A percentile compares a stretch with the other conserved stretches of the same genome.
Evolutionary conservation across 2,113 vertebrate genomes (phyloP).

Genomic region (Serilophus lunatus): DNA sequence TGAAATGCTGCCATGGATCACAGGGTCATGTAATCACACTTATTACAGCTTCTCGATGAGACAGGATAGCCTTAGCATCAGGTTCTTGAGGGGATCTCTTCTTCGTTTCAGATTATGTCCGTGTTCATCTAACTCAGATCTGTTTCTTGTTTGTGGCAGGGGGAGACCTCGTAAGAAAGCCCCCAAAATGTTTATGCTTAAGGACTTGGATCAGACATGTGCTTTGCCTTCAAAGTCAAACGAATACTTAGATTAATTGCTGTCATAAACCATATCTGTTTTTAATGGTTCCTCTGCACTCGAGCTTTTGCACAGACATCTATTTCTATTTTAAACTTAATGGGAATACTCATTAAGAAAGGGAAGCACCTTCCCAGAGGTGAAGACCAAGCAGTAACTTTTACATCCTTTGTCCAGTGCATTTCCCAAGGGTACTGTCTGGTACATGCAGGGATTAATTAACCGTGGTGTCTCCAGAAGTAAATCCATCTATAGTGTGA

Average conservation of each 20-base stretch:
- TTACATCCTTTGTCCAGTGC: background rate
- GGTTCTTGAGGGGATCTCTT: background rate
- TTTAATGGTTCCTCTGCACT: background rate
- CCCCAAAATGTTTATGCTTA: background rate
- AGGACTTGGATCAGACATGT: background rate
- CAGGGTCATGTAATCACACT: background rate
- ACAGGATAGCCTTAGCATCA: background rate
- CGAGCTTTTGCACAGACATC: background rate
- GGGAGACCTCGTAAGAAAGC: background rate
- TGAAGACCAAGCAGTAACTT: background rate
- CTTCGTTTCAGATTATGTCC: background rate
- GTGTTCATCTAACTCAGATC: background rate
- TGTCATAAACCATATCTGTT: background rate
- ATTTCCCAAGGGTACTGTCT: background rate
- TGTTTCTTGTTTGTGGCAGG: background rate
- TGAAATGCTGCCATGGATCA: background rate
- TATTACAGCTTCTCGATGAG: background rate
- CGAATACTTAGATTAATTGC: background rate
- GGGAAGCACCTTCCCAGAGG: background rate
- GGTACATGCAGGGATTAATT: background rate
- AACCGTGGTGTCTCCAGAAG: background rate
- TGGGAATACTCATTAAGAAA: background rate
- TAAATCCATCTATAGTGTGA: background rate
- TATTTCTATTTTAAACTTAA: conserved; percentile 1
- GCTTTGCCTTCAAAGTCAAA: background rate